Conservation (phyloP, 1,140 invertebrate genomes). For the Cardiocondyla obscurior region DNA sequence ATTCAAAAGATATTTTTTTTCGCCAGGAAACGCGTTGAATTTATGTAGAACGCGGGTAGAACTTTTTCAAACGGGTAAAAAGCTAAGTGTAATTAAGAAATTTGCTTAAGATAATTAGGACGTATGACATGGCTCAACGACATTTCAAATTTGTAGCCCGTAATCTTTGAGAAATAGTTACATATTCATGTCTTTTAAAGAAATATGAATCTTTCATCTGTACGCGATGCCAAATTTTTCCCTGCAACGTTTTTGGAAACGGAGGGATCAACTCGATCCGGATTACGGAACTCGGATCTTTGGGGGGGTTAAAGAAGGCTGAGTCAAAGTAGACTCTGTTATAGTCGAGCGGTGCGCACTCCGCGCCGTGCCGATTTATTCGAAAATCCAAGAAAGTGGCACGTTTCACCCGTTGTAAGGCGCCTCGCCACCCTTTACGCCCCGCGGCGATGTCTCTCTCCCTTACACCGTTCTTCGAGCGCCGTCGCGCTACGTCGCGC, state of each 20-base stretch:
- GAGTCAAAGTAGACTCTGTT: constrained; percentile 68
- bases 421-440: constrained; percentile 39
- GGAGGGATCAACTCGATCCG: constrained; percentile 58
- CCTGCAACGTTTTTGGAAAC: constrained; percentile 31
- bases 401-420: constrained; percentile 71
- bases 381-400: constrained; percentile 74
- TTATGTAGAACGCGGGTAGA: not conserved
- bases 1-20: not conserved
- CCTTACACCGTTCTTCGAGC: not conserved
- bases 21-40: not conserved
- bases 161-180: not conserved
- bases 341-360: constrained; percentile 55
- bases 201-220: constrained; percentile 45
- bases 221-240: constrained; percentile 51
- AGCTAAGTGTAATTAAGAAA: not conserved
- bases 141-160: not conserved
- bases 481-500: not conserved
- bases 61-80: not conserved
- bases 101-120: not conserved
- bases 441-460: constrained; percentile 23
- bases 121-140: not conserved
- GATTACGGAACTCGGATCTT: constrained; percentile 66
- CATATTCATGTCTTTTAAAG: constrained; percentile 20
- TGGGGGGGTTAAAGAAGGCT: constrained; percentile 25
- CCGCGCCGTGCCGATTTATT: constrained; percentile 68